A percentile compares a stretch with the other conserved stretches of the same genome.
These are phyloP conservation scores for Eueides isabella DNA, from an alignment of 1,140 invertebrate species.

Conservation along the genomic window DNA sequence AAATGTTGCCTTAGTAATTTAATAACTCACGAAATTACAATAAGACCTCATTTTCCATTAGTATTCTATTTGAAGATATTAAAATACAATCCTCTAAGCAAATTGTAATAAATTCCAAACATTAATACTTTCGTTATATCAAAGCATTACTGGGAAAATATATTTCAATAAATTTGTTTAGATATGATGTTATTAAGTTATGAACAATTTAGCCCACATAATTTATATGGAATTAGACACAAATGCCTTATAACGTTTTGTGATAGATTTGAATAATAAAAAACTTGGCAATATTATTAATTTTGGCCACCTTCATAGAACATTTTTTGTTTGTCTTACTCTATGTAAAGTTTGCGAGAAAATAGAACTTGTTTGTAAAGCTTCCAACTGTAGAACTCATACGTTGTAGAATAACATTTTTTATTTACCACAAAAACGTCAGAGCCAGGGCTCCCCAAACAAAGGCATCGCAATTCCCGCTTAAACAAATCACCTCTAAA, in stretches of 20 bases:
- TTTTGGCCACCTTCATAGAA: neutral
- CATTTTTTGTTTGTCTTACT: neutral
- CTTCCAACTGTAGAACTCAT: neutral
- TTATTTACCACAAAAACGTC: conserved; percentile 55
- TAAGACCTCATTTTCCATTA: conserved; percentile 1
- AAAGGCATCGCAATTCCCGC: conserved; percentile 66
- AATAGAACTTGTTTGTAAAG: neutral
- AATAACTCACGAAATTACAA: conserved; percentile 7
- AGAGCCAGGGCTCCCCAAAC: conserved; percentile 50
- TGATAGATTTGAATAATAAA: neutral
- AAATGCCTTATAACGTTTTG: neutral
- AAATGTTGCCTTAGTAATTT: conserved; percentile 7
- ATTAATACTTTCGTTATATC: conserved; percentile 8
- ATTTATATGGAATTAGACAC: neutral
- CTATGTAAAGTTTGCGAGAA: neutral
- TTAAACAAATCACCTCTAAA: conserved; percentile 75
- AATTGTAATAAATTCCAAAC: conserved; percentile 13
- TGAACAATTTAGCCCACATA: neutral
- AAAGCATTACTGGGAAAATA: conserved; percentile 7
- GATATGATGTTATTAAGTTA: conserved; percentile 1
- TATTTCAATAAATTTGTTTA: conserved; percentile 9
- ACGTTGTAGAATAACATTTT: conserved; percentile 45
- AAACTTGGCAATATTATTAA: neutral
- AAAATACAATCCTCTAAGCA: conserved; percentile 12
- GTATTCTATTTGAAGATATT: conserved; percentile 2